Conservation (phyloP, 1,140 invertebrate genomes). For the Tetramorium parvispinum region DNA sequence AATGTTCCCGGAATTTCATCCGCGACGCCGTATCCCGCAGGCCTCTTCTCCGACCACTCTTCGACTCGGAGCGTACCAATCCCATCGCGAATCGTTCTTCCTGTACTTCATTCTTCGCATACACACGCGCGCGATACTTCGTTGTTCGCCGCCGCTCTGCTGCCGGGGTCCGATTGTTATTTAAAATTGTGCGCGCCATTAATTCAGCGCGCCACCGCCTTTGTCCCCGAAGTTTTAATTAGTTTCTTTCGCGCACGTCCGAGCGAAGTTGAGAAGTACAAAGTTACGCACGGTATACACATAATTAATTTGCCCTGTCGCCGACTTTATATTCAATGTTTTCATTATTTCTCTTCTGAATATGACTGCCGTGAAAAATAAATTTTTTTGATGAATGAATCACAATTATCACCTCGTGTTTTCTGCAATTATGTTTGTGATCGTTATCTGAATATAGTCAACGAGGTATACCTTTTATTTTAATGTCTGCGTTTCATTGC, state of each 20-base stretch:
- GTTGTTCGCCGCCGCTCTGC: conserved; percentile 20
- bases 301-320: conserved; percentile 54
- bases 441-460: background rate
- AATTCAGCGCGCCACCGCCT: conserved; percentile 39
- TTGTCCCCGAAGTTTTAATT: conserved; percentile 59
- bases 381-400: background rate
- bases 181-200: conserved; percentile 58
- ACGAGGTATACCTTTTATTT: background rate
- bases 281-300: conserved; percentile 25
- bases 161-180: conserved; percentile 49
- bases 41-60: background rate
- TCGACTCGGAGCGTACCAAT: background rate
- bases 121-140: background rate
- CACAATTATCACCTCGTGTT: background rate
- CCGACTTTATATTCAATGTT: conserved; percentile 35
- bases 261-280: background rate
- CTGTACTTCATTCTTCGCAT: background rate
- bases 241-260: conserved; percentile 15
- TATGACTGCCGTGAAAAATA: background rate
- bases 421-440: background rate
- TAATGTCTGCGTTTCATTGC: background rate
- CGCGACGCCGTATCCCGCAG: background rate
- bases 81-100: background rate
- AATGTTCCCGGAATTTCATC: conserved; percentile 76
- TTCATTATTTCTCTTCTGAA: conserved; percentile 27